Percentiles rank a stretch among this genome's conserved stretches.
phyloP scores from a whole-genome alignment of 2,888 invertebrate genomes.

The Coleophora deauratella region DNA sequence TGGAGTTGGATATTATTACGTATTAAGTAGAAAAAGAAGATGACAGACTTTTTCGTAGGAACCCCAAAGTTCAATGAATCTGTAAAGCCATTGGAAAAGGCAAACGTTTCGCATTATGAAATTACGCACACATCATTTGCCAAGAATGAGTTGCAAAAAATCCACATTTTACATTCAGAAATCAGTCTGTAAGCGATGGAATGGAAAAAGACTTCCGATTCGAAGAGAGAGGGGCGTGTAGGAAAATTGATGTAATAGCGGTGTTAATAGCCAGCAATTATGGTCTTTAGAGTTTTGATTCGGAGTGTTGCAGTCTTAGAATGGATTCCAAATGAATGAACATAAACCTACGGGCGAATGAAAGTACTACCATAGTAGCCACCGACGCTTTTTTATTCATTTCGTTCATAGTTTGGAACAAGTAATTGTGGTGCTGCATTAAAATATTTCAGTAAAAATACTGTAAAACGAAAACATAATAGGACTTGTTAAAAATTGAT shows the following conservation, averaged over 20 bases:
- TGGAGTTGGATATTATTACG: too few relatives aligned
- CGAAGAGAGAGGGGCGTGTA: slow-evolving; percentile 6
- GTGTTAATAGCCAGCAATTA: slow-evolving; percentile 2
- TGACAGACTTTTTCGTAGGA: too few relatives aligned
- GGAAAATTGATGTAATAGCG: background rate
- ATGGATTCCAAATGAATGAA: too few relatives aligned
- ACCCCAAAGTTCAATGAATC: background rate
- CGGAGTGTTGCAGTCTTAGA: background rate
- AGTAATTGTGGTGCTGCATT: too few relatives aligned
- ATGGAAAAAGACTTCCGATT: slow-evolving; percentile 35
- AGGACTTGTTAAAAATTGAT: too few relatives aligned
- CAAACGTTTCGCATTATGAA: slow-evolving; percentile 19
- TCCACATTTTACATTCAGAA: too few relatives aligned
- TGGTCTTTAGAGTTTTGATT: background rate
- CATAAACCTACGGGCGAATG: too few relatives aligned
- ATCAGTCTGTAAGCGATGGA: slow-evolving; percentile 19
- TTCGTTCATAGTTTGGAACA: too few relatives aligned
- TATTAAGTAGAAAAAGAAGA: background rate
- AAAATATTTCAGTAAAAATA: too few relatives aligned
- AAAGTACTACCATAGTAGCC: too few relatives aligned
- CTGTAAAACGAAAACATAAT: too few relatives aligned
- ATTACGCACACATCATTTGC: slow-evolving; percentile 31
- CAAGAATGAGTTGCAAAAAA: slow-evolving; percentile 16
- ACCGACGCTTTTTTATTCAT: too few relatives aligned
- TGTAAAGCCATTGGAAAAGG: background rate